Conservation (phyloP, 2,888 invertebrate genomes). For the Galeruca laticollis region DNA sequence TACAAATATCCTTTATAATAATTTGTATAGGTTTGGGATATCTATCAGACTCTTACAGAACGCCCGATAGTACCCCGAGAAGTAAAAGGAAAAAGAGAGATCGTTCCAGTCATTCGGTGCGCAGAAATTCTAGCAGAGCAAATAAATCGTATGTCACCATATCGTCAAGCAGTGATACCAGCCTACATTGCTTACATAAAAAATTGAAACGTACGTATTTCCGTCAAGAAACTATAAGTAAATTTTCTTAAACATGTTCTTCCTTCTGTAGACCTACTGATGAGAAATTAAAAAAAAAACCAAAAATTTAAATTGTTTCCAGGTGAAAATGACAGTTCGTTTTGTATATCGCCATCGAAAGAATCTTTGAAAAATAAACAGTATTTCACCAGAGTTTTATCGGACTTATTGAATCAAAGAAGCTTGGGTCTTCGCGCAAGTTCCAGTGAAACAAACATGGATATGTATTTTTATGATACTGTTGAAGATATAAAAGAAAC, state of each 20-base stretch:
- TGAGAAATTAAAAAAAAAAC: not conserved
- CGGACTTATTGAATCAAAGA: constrained; percentile 48
- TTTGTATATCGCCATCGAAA: constrained; percentile 36
- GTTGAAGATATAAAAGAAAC: constrained; percentile 17
- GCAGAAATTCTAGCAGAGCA: not conserved
- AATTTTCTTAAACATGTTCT: no score
- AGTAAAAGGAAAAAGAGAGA: constrained; percentile 18
- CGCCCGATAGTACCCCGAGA: constrained; percentile 13
- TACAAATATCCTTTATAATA: no score
- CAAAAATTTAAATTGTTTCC: not conserved
- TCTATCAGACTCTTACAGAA: constrained; percentile 18
- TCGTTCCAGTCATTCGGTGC: not conserved
- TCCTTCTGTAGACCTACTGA: no score
- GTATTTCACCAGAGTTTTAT: constrained; percentile 49
- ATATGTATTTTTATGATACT: constrained; percentile 40
- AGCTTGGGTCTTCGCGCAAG: constrained; percentile 18
- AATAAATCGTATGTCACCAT: constrained; percentile 19
- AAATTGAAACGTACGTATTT: constrained; percentile 45
- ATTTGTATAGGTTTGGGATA: constrained; percentile 5
- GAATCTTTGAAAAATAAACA: constrained; percentile 38
- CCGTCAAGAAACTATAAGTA: not conserved
- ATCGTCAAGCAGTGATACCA: constrained; percentile 42
- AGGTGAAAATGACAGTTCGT: constrained; percentile 33
- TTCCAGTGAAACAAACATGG: constrained; percentile 28
- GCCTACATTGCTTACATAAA: constrained; percentile 45